Evolutionary conservation across 2,888 invertebrate species (phyloP).

Genomic region (Plebejus anna): DNA sequence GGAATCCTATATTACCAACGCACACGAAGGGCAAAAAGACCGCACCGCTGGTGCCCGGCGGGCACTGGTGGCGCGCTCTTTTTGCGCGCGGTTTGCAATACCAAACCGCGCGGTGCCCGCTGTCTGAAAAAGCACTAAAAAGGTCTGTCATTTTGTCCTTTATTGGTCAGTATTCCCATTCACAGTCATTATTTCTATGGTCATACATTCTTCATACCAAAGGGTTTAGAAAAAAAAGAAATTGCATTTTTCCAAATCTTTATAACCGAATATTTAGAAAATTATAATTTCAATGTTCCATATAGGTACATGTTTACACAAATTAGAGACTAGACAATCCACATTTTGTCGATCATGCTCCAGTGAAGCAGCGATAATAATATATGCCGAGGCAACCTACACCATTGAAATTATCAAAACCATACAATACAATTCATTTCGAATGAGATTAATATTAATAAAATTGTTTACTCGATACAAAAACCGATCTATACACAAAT

Average conservation of each 20-base stretch:
- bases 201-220: no score
- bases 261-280: conserved; percentile 76
- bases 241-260: conserved; percentile 66
- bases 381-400: conserved; percentile 55
- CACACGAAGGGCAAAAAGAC: no score
- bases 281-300: conserved; percentile 65
- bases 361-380: conserved; percentile 58
- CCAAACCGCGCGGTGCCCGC: no score
- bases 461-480: conserved; percentile 41
- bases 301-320: conserved; percentile 71
- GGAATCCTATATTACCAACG: no score
- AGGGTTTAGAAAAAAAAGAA: conserved; percentile 46
- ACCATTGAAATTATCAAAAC: conserved; percentile 32
- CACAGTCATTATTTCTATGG: no score
- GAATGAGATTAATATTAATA: conserved; percentile 39
- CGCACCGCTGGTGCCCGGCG: no score
- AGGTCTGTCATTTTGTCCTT: no score
- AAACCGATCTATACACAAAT: conserved; percentile 51
- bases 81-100: no score
- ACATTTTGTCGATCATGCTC: conserved; percentile 60
- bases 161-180: no score
- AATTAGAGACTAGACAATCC: conserved; percentile 76
- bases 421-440: conserved; percentile 34
- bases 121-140: no score
- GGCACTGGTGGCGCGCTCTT: no score